Conservation (phyloP, 2,797 vertebrate species). For the Masticophis lateralis region DNA sequence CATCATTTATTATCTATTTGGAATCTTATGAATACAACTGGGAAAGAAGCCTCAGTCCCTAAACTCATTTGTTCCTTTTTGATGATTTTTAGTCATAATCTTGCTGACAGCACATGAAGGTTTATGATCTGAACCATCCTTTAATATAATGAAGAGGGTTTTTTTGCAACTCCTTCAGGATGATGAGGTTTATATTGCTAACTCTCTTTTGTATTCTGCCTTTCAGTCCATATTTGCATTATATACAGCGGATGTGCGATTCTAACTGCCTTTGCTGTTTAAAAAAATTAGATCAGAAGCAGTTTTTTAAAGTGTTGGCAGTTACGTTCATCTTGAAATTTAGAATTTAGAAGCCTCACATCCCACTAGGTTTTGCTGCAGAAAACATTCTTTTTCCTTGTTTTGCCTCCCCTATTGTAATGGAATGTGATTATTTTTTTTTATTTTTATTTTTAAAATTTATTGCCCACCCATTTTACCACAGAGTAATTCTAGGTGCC, state of each 20-base stretch:
- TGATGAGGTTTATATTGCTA: neutral
- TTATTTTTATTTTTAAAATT: neutral
- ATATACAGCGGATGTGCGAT: fast-evolving
- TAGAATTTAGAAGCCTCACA: constrained; percentile 41
- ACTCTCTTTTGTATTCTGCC: neutral
- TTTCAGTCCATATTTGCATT: neutral
- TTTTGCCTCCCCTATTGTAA: neutral
- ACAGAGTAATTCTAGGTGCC: neutral
- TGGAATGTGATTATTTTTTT: neutral
- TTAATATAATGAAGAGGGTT: neutral
- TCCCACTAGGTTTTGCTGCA: constrained; percentile 9
- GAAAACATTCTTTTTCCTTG: neutral
- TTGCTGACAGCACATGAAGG: constrained; percentile 1
- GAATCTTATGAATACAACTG: neutral
- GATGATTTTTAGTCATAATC: constrained; percentile 29
- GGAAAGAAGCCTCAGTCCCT: neutral
- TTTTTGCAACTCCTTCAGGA: neutral
- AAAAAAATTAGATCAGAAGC: neutral
- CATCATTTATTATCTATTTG: constrained; percentile 17
- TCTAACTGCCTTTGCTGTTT: neutral
- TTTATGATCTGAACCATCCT: constrained; percentile 10
- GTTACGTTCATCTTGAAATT: neutral
- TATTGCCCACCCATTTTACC: neutral
- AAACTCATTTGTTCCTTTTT: constrained; percentile 13
- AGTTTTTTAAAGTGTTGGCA: neutral